These are phyloP conservation scores for Paraplagusia blochii DNA, from an alignment of 2,113 vertebrate genomes.

Conservation along the genomic window DNA sequence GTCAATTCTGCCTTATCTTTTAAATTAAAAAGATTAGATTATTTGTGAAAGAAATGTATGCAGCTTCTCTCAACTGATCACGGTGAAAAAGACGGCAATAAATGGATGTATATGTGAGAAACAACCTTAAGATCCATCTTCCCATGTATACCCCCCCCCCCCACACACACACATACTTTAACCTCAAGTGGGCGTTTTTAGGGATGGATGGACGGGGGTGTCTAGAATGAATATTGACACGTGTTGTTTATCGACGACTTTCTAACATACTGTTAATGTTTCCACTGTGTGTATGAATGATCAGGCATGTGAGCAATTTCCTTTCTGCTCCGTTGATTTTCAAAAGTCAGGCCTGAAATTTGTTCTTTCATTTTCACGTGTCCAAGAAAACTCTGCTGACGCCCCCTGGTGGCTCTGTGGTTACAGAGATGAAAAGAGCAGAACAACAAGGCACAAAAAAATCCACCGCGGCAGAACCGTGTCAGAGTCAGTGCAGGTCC, in stretches of 20 bases:
- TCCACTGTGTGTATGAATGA: slow-evolving; percentile 43
- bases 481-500: slow-evolving; percentile 42
- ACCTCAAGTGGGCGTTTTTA: slow-evolving; percentile 17
- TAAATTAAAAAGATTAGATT: slow-evolving; percentile 80
- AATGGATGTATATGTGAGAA: slow-evolving; percentile 40
- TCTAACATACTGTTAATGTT: slow-evolving; percentile 43
- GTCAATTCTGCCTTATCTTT: slow-evolving; percentile 76
- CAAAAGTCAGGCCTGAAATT: slow-evolving; percentile 39
- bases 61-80: slow-evolving; percentile 58
- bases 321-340: too few species aligned
- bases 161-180: slow-evolving; percentile 14
- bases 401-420: too few species aligned
- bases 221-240: slow-evolving; percentile 19
- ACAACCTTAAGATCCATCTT: neutral
- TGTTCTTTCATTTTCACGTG: slow-evolving; percentile 68
- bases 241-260: slow-evolving; percentile 34
- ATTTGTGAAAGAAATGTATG: slow-evolving; percentile 77
- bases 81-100: slow-evolving; percentile 34
- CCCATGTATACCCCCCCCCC: neutral
- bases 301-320: slow-evolving; percentile 48
- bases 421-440: slow-evolving; percentile 56
- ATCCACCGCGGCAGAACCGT: slow-evolving; percentile 54
- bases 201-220: too few species aligned
- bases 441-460: slow-evolving; percentile 96
- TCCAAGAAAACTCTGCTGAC: too few species aligned